phyloP scores from a whole-genome alignment of 2,888 invertebrate genomes.

The Pteria penguin region DNA sequence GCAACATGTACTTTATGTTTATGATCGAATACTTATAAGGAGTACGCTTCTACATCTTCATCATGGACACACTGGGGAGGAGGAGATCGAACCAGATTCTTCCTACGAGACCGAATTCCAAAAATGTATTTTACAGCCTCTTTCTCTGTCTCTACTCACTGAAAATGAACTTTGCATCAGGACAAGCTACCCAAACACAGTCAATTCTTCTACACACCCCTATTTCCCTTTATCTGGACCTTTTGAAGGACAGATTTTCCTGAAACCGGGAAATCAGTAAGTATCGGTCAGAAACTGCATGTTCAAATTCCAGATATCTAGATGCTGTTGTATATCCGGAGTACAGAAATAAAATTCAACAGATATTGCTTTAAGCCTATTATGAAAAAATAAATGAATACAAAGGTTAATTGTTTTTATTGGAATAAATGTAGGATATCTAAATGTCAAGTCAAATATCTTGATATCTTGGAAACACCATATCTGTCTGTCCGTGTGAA shows the following conservation, averaged over 20 bases:
- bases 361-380: background rate
- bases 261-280: slow-evolving; percentile 7
- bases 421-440: too few species aligned
- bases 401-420: too few species aligned
- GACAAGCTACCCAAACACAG: slow-evolving; percentile 47
- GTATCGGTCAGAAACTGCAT: too few species aligned
- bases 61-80: slow-evolving; percentile 22
- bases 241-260: slow-evolving; percentile 29
- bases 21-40: too few species aligned
- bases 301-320: too few species aligned
- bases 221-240: slow-evolving; percentile 63
- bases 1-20: too few species aligned
- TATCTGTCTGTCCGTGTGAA: too few species aligned
- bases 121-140: slow-evolving; percentile 21
- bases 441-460: too few species aligned
- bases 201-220: slow-evolving; percentile 45
- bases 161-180: slow-evolving; percentile 45
- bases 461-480: too few species aligned
- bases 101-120: slow-evolving; percentile 32
- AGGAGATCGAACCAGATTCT: slow-evolving; percentile 36
- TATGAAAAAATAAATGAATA: background rate
- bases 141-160: slow-evolving; percentile 25
- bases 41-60: slow-evolving; percentile 40
- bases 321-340: too few species aligned
- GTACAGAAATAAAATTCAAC: background rate